Evolutionary conservation across 2,797 vertebrate species (phyloP), one percentile per base, ranked within the genome.

Genomic region (Sebastes cheni): DNA sequence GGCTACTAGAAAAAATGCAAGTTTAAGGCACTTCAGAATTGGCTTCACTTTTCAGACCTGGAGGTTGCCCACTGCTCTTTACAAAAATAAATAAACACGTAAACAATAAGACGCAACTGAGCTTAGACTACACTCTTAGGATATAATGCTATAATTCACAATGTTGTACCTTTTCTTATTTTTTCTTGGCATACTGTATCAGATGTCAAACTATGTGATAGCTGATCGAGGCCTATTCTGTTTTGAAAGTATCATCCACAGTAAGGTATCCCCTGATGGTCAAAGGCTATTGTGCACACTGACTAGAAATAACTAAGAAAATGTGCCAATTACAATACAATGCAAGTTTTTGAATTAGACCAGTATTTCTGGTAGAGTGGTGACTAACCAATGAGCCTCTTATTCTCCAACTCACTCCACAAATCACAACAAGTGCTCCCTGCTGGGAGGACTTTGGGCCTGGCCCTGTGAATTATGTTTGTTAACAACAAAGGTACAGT

Each of bases 371-470:
- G 68, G 13, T 10, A 11, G 27, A 72, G 54, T 6, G n/a, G 54
- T 56, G 46, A 66, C 62, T 22, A 46, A 72, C 65, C 23, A 42
- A 65, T 75, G 60, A 76, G 50, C 66, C 32, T 72, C 18, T 73
- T 61, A 59, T 56, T 66, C 54, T 65, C 59, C 11, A 58, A 75
- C 71, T 74, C 25, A 56, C 39, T 52, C 27, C 32, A 46, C 72
- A 81, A 79, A 82, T 86, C 79, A 85, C 74, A 67, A 77, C 71
- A 67, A 77, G 81, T 50, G 69, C 56, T 75, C 73, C 72, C 78
- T 72, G 84, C 73, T 78, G 66, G 67, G 52, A 64, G 42, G 76
- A 80, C 78, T 84, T 58, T 64, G 29, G 32, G 55, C 46, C 10
- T 22, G 23, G 62, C 9, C 30, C 8, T 68, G 77, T 84, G 81